Conservation (phyloP, 2,888 invertebrate genomes). For the Mantis religiosa region DNA sequence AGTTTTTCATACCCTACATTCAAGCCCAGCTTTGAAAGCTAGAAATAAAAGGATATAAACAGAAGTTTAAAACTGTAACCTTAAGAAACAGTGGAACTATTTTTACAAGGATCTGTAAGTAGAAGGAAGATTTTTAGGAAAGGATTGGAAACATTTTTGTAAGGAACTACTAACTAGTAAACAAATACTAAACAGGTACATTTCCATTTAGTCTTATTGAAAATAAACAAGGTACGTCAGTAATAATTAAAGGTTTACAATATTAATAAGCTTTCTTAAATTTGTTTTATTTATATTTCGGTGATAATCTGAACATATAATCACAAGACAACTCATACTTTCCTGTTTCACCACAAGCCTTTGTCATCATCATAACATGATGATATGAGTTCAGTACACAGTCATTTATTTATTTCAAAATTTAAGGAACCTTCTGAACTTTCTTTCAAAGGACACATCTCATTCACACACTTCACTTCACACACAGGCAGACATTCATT, state of each 20-base stretch:
- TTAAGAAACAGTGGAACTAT: too few species aligned
- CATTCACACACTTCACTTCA: neutral
- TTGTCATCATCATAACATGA: neutral
- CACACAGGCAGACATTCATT: neutral
- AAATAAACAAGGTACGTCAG: neutral
- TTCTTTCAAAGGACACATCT: neutral
- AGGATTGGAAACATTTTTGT: neutral
- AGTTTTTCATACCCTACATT: too few species aligned
- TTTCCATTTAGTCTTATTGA: neutral
- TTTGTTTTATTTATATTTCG: slow-evolving; percentile 7
- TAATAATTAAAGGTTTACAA: neutral
- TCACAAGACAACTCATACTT: neutral
- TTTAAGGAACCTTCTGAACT: neutral
- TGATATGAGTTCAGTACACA: neutral
- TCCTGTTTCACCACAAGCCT: neutral
- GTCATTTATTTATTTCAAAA: neutral
- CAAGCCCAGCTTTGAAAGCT: too few species aligned
- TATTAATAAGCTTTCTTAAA: neutral
- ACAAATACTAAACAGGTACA: neutral
- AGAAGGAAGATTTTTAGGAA: too few species aligned
- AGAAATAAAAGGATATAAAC: too few species aligned
- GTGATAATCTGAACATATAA: slow-evolving; percentile 3
- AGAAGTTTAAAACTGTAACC: too few species aligned
- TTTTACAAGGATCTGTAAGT: too few species aligned
- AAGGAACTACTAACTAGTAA: neutral